Conservation (phyloP, 2,797 vertebrate genomes). For the Amphiprion clarkii region DNA sequence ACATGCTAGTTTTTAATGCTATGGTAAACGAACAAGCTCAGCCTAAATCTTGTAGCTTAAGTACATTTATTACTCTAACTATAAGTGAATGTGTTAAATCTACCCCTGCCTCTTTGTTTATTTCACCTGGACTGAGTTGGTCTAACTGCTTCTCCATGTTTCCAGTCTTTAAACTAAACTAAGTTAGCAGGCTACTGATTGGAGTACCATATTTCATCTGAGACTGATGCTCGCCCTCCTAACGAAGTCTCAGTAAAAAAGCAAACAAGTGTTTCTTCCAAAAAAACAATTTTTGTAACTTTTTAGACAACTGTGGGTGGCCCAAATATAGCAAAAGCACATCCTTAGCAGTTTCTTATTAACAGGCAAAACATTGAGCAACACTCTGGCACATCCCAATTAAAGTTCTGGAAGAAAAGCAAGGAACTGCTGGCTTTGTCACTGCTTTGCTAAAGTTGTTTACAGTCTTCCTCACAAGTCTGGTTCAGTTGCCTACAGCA, state of each 20-base stretch:
- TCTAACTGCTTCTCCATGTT: too few relatives aligned
- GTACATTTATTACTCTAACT: too few relatives aligned
- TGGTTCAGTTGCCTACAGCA: conserved; percentile 61
- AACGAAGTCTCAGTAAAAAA: not conserved
- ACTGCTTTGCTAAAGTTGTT: conserved; percentile 53
- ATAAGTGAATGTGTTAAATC: too few relatives aligned
- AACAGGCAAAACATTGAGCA: conserved; percentile 44
- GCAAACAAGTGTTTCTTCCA: not conserved
- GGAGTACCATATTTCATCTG: too few relatives aligned
- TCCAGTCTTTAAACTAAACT: too few relatives aligned
- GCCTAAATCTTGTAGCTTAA: too few relatives aligned
- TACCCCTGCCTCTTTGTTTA: too few relatives aligned
- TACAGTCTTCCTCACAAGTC: conserved; percentile 20
- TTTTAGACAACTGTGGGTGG: not conserved
- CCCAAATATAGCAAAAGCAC: not conserved
- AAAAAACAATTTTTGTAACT: not conserved
- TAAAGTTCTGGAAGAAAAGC: conserved; percentile 36
- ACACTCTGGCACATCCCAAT: conserved; percentile 30
- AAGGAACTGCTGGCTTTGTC: conserved; percentile 67
- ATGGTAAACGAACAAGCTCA: too few relatives aligned
- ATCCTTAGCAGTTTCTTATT: not conserved
- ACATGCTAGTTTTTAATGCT: too few relatives aligned
- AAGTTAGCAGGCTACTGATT: too few relatives aligned
- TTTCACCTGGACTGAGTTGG: too few relatives aligned
- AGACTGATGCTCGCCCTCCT: not conserved